Evolutionary conservation across 2,113 vertebrate species (phyloP), one percentile per base, ranked within the genome.

Genomic region (Chloropsis cyanopogon): DNA sequence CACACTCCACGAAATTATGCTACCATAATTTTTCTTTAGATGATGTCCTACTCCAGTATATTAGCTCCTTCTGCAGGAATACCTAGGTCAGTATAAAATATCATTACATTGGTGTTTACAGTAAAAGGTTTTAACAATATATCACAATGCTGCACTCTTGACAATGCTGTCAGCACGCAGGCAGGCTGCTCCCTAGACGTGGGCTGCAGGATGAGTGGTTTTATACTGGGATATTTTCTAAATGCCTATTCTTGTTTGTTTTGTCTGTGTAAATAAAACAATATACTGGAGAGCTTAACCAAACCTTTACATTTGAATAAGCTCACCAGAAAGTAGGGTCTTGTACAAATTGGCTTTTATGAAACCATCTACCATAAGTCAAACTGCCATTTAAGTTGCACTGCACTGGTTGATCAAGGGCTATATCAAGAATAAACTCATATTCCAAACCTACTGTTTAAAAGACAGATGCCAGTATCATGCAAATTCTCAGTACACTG

Each of bases 151-250:
- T 85, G 54, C 12, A 39, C 20, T 50, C n/a, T 12, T 46, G n/a
- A 44, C 59, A 60, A 22, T 9, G 46, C 54, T 93, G 76, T 63
- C 26, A 69, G 86, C 59, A 90, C 50, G 53, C 31, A 42, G 42
- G 23, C 25, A 4, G 41, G 56, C 46, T 35, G 77, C 21, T 53
- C 20, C 29, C 42, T 54, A 42, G 26, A 37, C 0, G 0, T 2
- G 28, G 25, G 72, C 59, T 92, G 54, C 28, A 57, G 28, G 28
- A 88, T 25, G 13, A 75, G 5, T 12, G 53, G 4, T 28, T 76
- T 49, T 39, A 53, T 15, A 73, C 20, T 12, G 31, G 14, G 20
- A 56, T 29, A 6, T 26, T 80, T 81, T 39, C 76, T 59, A 47
- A 60, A 50, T n/a, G 80, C 33, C 44, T 49, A 1, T 14, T 60